These are phyloP conservation scores for Pholis gunnellus DNA, from an alignment of 2,113 vertebrate species.

Conservation along the genomic window DNA sequence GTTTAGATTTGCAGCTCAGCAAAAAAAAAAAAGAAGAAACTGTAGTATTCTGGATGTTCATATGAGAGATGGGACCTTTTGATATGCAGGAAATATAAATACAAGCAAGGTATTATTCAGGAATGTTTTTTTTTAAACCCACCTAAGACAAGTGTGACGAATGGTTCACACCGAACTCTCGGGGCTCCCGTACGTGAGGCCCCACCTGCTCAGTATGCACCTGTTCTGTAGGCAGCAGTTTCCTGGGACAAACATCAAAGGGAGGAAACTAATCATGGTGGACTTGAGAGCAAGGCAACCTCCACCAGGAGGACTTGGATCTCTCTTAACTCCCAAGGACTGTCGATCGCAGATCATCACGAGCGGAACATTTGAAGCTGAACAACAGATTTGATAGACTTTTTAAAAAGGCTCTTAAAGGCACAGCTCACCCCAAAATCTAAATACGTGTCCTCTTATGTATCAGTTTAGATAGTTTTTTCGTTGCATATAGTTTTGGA, in stretches of 20 bases:
- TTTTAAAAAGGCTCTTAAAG: background rate
- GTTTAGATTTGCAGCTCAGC: constrained; percentile 68
- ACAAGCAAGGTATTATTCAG: background rate
- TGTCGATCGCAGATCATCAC: constrained; percentile 31
- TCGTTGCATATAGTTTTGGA: no score
- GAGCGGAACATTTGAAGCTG: constrained; percentile 21
- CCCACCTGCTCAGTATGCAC: constrained; percentile 72
- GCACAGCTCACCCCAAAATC: no score
- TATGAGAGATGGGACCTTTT: background rate
- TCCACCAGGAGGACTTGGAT: constrained; percentile 42
- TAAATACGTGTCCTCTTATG: no score
- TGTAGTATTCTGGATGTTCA: constrained; percentile 19
- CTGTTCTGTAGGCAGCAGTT: constrained; percentile 67
- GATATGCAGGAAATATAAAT: constrained; percentile 29
- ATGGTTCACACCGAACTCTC: constrained; percentile 40
- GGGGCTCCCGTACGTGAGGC: constrained; percentile 36
- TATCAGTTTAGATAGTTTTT: no score
- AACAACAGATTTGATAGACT: constrained; percentile 43
- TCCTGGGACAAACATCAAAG: constrained; percentile 69
- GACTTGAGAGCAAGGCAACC: constrained; percentile 49
- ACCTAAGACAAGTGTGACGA: constrained; percentile 41
- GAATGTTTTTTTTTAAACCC: constrained; percentile 8
- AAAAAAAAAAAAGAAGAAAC: constrained; percentile 52
- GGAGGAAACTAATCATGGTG: constrained; percentile 59
- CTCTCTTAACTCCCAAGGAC: constrained; percentile 35